phyloP scores from a whole-genome alignment of 2,797 vertebrate genomes.

The Anabas testudineus region DNA sequence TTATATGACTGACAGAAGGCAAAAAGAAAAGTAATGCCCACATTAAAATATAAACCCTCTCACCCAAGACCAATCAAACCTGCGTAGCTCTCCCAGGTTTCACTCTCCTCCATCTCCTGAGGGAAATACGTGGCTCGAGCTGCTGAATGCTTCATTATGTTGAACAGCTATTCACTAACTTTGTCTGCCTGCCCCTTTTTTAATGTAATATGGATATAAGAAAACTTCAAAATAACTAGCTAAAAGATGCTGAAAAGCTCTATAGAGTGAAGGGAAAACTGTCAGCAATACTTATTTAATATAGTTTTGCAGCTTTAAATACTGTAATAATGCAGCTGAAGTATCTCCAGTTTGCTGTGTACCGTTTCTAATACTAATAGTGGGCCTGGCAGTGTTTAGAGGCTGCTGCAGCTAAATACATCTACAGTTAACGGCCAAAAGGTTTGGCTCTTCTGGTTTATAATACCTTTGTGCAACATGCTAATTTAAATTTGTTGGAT shows the following conservation, averaged over 20 bases:
- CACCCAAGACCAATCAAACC: not conserved
- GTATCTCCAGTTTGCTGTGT: not conserved
- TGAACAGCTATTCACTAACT: no score
- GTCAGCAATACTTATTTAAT: no score
- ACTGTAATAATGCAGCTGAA: no score
- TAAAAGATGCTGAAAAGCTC: not conserved
- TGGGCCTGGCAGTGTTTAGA: not conserved
- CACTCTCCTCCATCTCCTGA: no score
- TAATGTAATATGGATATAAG: not conserved
- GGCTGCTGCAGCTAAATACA: slow-evolving; percentile 2
- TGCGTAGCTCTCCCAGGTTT: no score
- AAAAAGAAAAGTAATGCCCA: not conserved
- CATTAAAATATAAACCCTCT: not conserved
- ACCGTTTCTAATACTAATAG: slow-evolving; percentile 5
- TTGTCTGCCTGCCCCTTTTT: not conserved
- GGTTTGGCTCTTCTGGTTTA: not conserved
- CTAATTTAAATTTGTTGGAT: not conserved
- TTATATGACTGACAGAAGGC: not conserved
- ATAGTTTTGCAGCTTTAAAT: no score
- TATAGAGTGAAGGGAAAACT: not conserved
- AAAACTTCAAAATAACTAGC: not conserved
- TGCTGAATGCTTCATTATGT: no score
- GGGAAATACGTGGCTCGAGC: no score
- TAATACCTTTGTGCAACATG: not conserved
- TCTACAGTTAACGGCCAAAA: slow-evolving; percentile 16